phyloP scores from a whole-genome alignment of 2,888 invertebrate species.

The Abrostola tripartita region DNA sequence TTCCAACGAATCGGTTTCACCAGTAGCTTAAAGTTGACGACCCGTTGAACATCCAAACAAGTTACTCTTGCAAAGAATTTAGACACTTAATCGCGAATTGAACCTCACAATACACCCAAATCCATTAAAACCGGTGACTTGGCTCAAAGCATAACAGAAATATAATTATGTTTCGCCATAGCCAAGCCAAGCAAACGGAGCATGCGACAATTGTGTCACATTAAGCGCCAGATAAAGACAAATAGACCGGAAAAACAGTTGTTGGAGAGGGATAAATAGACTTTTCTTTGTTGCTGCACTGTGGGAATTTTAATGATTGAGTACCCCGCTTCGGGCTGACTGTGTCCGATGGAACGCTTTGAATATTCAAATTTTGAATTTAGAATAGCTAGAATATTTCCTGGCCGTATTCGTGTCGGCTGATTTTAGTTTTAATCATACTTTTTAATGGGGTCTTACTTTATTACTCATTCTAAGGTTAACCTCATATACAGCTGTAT shows the following conservation, averaged over 20 bases:
- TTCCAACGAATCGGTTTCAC: constrained; percentile 1
- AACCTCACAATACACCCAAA: constrained; percentile 45
- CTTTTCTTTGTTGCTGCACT: constrained; percentile 74
- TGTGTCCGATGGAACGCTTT: constrained; percentile 57
- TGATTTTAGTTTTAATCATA: constrained; percentile 24
- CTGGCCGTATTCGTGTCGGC: constrained; percentile 10
- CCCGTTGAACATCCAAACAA: constrained; percentile 12
- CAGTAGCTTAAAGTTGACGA: constrained; percentile 1
- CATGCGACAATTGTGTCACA: constrained; percentile 85
- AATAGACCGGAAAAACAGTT: constrained; percentile 86
- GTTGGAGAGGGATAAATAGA: constrained; percentile 81
- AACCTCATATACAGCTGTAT: too few relatives aligned
- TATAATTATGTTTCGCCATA: constrained; percentile 64
- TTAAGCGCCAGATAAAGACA: constrained; percentile 85
- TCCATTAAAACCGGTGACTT: constrained; percentile 54
- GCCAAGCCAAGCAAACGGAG: constrained; percentile 80
- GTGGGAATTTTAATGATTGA: constrained; percentile 85
- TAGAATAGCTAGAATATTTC: constrained; percentile 45
- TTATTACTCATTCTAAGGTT: background rate
- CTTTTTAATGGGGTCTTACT: constrained; percentile 16
- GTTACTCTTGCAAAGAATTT: constrained; percentile 42
- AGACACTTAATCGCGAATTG: constrained; percentile 33
- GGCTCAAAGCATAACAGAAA: constrained; percentile 60
- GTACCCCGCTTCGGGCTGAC: constrained; percentile 56
- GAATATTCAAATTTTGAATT: constrained; percentile 59